Conservation (phyloP, 1,140 invertebrate species). For the Bombus waltoni region DNA sequence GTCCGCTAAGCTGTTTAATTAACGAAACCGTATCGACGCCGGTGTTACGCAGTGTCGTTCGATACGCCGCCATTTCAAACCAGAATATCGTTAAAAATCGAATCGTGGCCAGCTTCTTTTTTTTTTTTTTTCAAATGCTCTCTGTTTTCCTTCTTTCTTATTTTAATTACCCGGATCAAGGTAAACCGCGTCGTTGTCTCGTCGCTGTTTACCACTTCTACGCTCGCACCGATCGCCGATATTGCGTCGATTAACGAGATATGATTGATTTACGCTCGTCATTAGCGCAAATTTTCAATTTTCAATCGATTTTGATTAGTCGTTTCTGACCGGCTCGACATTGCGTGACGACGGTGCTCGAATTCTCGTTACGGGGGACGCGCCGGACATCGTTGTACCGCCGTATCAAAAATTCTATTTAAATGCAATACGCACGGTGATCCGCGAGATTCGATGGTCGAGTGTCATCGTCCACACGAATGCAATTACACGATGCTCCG, state of each 20-base stretch:
- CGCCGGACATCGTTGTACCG: neutral
- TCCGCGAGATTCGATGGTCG: constrained; percentile 30
- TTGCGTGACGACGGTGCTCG: constrained; percentile 1
- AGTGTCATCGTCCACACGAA: constrained; percentile 66
- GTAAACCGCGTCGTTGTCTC: neutral
- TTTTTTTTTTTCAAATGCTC: neutral
- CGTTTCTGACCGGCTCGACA: neutral
- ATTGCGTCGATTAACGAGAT: constrained; percentile 24
- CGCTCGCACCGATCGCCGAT: neutral
- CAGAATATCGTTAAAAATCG: constrained; percentile 3
- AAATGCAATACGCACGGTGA: constrained; percentile 61
- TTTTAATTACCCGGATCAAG: neutral
- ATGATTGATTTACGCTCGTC: constrained; percentile 22
- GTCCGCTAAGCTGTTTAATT: constrained; percentile 40
- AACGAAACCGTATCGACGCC: constrained; percentile 6
- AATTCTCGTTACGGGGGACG: constrained; percentile 18
- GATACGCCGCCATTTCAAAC: neutral
- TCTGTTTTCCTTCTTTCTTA: neutral
- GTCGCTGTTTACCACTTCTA: neutral
- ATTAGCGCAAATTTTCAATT: constrained; percentile 40
- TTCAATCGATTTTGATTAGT: constrained; percentile 14
- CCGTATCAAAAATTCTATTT: constrained; percentile 59
- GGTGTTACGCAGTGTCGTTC: neutral
- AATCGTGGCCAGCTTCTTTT: too few species aligned
- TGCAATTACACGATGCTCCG: constrained; percentile 70